A percentile compares a stretch with the other conserved stretches of the same genome.
Conservation (phyloP, 2,113 vertebrate genomes). For the Nestor notabilis region DNA sequence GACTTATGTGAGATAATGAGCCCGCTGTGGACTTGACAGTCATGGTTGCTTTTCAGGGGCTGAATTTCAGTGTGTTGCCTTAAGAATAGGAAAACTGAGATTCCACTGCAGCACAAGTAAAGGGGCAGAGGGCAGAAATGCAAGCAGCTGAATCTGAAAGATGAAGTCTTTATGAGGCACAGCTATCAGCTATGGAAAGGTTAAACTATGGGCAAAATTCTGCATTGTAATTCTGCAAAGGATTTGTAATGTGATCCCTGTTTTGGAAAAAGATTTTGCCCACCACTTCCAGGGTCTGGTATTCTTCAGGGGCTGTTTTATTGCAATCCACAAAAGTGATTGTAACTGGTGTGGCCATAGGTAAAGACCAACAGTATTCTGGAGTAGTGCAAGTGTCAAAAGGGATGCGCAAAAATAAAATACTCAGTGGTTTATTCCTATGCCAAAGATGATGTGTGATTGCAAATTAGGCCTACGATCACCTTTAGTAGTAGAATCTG, state of each 20-base stretch:
- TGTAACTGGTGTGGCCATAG: rapidly evolving
- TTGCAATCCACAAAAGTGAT: neutral
- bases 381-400: neutral
- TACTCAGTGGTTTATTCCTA: neutral
- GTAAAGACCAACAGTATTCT: neutral
- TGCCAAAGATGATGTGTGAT: neutral
- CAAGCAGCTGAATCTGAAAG: neutral
- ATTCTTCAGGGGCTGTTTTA: neutral
- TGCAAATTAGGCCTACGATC: neutral
- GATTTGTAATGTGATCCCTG: neutral
- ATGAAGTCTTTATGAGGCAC: neutral
- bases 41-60: neutral
- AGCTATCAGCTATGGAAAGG: neutral
- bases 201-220: neutral
- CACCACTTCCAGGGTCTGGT: neutral
- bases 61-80: neutral
- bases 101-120: neutral
- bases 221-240: neutral
- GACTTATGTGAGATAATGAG: neutral
- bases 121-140: neutral
- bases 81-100: neutral
- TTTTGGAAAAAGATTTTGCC: neutral
- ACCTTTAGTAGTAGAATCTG: neutral
- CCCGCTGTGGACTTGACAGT: too few species aligned
- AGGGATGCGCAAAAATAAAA: neutral